phyloP scores from a whole-genome alignment of 2,113 vertebrate genomes.

The Calonectris borealis region DNA sequence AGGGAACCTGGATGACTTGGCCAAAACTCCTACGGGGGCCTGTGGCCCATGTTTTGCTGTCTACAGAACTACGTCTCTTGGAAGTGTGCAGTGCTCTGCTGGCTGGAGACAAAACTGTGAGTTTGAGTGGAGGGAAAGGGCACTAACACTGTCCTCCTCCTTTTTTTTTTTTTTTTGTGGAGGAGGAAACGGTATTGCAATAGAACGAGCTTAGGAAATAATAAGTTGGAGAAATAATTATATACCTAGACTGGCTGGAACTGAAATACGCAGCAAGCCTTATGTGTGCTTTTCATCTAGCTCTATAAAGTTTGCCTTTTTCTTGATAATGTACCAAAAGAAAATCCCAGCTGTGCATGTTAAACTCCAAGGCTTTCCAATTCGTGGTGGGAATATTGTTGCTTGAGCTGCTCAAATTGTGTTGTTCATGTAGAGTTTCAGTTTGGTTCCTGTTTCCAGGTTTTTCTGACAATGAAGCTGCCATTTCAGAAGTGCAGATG shows the following conservation, averaged over 20 bases:
- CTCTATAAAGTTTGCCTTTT: neutral
- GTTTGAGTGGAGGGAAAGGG: neutral
- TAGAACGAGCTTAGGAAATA: neutral
- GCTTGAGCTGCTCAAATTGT: neutral
- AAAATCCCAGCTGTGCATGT: neutral
- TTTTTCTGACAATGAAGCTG: neutral
- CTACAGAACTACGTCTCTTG: fast-evolving
- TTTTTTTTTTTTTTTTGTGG: neutral
- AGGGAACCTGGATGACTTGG: neutral
- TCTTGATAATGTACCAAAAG: neutral
- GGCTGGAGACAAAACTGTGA: neutral
- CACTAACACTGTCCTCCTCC: neutral
- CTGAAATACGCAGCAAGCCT: neutral
- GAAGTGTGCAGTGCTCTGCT: neutral
- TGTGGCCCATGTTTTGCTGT: neutral
- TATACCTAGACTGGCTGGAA: neutral
- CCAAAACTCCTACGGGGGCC: fast-evolving
- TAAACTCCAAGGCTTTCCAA: neutral
- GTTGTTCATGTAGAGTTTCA: neutral
- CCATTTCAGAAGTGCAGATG: no score
- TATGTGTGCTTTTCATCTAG: neutral
- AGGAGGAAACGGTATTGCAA: neutral
- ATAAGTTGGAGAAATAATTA: neutral
- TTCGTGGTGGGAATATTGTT: neutral
- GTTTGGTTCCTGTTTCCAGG: neutral